Base-by-base conservation (phyloP, 2,888 invertebrate species). In the Tetragonula carbonaria region DNA sequence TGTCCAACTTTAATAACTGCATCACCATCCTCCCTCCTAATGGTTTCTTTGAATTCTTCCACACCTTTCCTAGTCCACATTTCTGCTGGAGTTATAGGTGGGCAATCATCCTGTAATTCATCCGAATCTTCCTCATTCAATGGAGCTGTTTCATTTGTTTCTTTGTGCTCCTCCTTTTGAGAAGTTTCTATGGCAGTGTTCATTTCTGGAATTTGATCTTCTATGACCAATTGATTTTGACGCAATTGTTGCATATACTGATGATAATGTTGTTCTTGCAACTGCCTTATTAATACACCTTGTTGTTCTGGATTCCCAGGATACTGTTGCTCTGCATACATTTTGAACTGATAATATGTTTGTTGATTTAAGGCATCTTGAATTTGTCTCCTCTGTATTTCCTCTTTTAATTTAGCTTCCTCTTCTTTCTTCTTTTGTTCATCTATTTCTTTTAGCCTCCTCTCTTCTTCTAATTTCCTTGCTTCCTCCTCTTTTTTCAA, bases 231-330 rank as follows among this genome's bases (percentile, higher is more conserved):
- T 67, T 93, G 93, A 78, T 93, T 94, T 57, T 96, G 95, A 0
- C 96, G 97, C 62, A 99, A 95, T 94, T 99, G 99, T 92, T 99
- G 98, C 97, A 99, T 99, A 94, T 99, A 99, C 93, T 99, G 99
- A 93, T 99, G 98, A 94, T 99, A 99, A 95, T 99, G 99, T 93
- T 99, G 99, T 91, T 99, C 99, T 95, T 99, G 99, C 68, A 99
- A 95, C 93, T 99, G 99, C 78, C 97, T 96, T 80, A 99, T 98
- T 50, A 99, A 95, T 65, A 98, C 96, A 0, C 98, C 98, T 96
- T 99, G 99, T 95, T 99, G 97, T 90, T 97, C 97, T 1, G 97
- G 97, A 94, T 97, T 97, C 0, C 92, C 97, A 0, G 97, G 97
- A 93, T 96, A 97, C 93, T 99, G 99, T 93, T 99, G 99, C 91